These are phyloP conservation scores for Asteroscopus sphinx DNA, from an alignment of 2,888 invertebrate species.

Conservation along the genomic window DNA sequence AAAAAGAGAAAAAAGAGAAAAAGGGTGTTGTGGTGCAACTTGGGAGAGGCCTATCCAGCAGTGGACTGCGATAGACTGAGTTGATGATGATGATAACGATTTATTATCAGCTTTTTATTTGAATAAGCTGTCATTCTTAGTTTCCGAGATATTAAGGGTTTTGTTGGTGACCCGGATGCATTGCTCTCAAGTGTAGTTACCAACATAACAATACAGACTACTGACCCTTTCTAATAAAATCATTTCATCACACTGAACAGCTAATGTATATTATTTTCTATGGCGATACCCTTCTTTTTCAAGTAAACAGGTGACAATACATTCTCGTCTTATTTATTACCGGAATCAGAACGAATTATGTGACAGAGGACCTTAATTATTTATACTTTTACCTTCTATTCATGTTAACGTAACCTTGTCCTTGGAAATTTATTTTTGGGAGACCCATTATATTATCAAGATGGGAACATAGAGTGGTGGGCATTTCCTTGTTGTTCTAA, in stretches of 20 bases:
- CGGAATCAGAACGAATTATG: conserved; percentile 24
- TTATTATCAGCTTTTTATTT: too few relatives aligned
- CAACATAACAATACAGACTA: conserved; percentile 8
- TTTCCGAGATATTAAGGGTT: too few relatives aligned
- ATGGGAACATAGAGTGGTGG: conserved; percentile 1
- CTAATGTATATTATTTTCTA: conserved; percentile 33
- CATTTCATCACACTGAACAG: conserved; percentile 19
- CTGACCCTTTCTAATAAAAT: conserved; percentile 29
- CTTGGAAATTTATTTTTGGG: conserved; percentile 19
- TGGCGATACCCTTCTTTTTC: conserved; percentile 39
- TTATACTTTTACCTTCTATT: conserved; percentile 16
- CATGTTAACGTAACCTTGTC: conserved; percentile 20
- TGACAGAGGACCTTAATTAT: conserved; percentile 19
- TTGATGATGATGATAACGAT: too few relatives aligned
- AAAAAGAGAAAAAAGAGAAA: too few relatives aligned
- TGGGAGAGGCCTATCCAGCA: too few relatives aligned
- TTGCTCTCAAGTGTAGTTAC: too few relatives aligned
- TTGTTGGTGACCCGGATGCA: too few relatives aligned
- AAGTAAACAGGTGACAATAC: conserved; percentile 27
- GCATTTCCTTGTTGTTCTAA: conserved; percentile 11
- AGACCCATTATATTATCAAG: conserved; percentile 13
- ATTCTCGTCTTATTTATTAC: conserved; percentile 34
- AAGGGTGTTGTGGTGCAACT: too few relatives aligned
- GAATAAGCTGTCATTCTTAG: too few relatives aligned
- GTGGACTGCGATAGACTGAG: too few relatives aligned